These are phyloP conservation scores for Esox masquinongy DNA, from an alignment of 2,797 vertebrate genomes.

Conservation along the genomic window DNA sequence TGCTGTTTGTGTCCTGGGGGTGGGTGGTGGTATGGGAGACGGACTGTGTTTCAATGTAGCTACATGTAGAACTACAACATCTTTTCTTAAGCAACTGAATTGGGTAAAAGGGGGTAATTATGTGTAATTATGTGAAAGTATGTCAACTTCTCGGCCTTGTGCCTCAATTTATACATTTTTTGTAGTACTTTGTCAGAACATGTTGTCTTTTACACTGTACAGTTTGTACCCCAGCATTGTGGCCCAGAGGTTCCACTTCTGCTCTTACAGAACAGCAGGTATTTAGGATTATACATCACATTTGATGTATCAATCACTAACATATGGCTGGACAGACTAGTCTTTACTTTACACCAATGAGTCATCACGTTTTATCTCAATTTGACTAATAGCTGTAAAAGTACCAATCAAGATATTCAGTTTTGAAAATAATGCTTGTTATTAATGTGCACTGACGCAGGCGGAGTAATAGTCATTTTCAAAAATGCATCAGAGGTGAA, in stretches of 20 bases:
- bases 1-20: slow-evolving; percentile 52
- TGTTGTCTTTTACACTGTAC: slow-evolving; percentile 7
- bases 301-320: slow-evolving; percentile 19
- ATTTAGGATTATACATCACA: slow-evolving; percentile 38
- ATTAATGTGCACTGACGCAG: slow-evolving; percentile 28
- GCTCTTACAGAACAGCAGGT: slow-evolving; percentile 42
- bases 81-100: slow-evolving; percentile 53
- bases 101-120: slow-evolving; percentile 54
- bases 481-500: slow-evolving; percentile 49
- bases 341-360: slow-evolving; percentile 50
- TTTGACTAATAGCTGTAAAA: slow-evolving; percentile 51
- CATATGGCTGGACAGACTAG: slow-evolving; percentile 35
- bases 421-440: slow-evolving; percentile 27
- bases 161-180: slow-evolving; percentile 12
- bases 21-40: slow-evolving; percentile 45
- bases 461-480: slow-evolving; percentile 24
- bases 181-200: slow-evolving; percentile 2
- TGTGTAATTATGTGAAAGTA: slow-evolving; percentile 14
- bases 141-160: slow-evolving; percentile 12
- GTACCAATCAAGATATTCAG: slow-evolving; percentile 9
- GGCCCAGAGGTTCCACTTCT: slow-evolving; percentile 27
- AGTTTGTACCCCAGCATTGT: slow-evolving; percentile 2
- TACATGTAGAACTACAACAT: slow-evolving; percentile 43
- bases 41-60: slow-evolving; percentile 41
- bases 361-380: slow-evolving; percentile 43